Base-by-base conservation (phyloP, 1,140 invertebrate species). In the Aphis craccivora region DNA sequence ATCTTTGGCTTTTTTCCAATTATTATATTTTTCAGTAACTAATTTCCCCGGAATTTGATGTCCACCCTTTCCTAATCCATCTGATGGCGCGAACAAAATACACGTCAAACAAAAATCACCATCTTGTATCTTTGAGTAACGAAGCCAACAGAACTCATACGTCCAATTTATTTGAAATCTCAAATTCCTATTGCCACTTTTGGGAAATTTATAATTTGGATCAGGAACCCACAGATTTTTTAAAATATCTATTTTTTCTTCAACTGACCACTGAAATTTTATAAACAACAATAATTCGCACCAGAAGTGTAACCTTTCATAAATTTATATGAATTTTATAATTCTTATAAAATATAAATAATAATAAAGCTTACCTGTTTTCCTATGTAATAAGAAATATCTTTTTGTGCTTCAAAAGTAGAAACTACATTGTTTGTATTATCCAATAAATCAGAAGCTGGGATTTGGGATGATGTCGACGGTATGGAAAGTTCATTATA, bases 241-340 rank as follows among this genome's bases (percentile, higher is more conserved):
- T 45, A 5, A 87, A 87, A 87, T 87, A 87, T 87, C 23, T 87
- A 45, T 87, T 87, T 87, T 87, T 45, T 87, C 84, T 87, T 48
- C 43, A 87, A 5, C 84, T 87, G 84, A 45, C 84, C 37, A 48
- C 40, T 87, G 84, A 87, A 48, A 43, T 25, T 87, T 43, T 48
- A 22, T 45, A 45, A 87, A 87, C 1, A 87, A 87, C 30, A 87
- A 45, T 48, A 48, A 45, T 87, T 87, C 84, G 84, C 23, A 87
- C 11, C 84, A 87, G 43, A 45, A 87, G 43, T 37, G 30, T 81
- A 37, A 81, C 30, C 35, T 81, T 87, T 45, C 7, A 87, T 87
- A 87, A n/a, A n/a, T n/a, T n/a, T n/a, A n/a, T n/a, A n/a, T 25
- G 48, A 48, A 87, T 87, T 5, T 45, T 25, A 48, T n/a, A 48